phyloP scores from a whole-genome alignment of 2,888 invertebrate species.

The Cephus nigrinus region DNA sequence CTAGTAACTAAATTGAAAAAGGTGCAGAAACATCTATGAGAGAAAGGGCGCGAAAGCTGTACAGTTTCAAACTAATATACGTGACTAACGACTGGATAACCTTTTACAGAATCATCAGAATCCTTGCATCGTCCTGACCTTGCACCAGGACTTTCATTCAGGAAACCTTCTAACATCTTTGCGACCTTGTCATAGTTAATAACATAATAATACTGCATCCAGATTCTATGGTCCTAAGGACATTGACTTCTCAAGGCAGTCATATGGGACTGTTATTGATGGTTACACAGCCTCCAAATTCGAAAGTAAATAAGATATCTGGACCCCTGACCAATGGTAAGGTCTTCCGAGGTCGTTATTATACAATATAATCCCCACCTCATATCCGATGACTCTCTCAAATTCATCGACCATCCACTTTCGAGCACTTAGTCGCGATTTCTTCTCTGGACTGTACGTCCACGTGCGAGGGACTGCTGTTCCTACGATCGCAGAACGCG shows the following conservation, averaged over 20 bases:
- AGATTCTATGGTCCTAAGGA: not conserved
- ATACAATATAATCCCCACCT: conserved; percentile 32
- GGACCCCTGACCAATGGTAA: conserved; percentile 25
- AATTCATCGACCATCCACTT: conserved; percentile 25
- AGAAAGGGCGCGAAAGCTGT: not conserved
- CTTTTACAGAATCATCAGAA: not conserved
- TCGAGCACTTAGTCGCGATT: conserved; percentile 38
- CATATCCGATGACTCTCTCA: conserved; percentile 12
- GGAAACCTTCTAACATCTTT: not conserved
- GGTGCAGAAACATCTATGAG: not conserved
- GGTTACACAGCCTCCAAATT: conserved; percentile 12
- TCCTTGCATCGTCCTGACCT: not conserved
- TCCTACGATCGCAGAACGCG: not conserved
- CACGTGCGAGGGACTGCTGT: not conserved
- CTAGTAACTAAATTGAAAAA: not conserved
- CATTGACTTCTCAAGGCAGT: conserved; percentile 1
- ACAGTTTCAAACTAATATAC: not conserved
- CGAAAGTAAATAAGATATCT: conserved; percentile 24
- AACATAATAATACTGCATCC: not conserved
- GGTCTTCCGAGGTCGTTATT: conserved; percentile 30
- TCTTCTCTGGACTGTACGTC: conserved; percentile 24
- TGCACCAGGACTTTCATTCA: not conserved
- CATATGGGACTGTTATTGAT: not conserved
- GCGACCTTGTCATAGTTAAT: not conserved
- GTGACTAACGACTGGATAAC: not conserved